Evolutionary conservation across 2,113 vertebrate genomes (phyloP).

Genomic region (Indri indri): DNA sequence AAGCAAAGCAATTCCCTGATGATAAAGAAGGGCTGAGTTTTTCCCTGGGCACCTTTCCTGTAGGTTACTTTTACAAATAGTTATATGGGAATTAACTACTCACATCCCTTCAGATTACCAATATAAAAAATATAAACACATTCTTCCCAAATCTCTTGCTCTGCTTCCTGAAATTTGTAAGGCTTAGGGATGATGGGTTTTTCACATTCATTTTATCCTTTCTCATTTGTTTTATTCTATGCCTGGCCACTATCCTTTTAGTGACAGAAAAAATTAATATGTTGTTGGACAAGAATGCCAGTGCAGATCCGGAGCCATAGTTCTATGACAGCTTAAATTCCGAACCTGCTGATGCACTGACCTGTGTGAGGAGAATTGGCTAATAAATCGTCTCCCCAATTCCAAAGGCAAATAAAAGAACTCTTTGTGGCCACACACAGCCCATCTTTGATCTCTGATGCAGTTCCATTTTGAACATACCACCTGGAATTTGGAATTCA

Average conservation of each 20-base stretch:
- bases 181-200: background rate
- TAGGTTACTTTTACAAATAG: constrained; percentile 47
- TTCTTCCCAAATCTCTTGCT: background rate
- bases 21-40: constrained; percentile 41
- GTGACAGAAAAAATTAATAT: background rate
- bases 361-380: background rate
- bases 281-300: background rate
- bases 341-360: background rate
- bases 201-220: background rate
- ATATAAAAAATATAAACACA: constrained; percentile 26
- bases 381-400: background rate
- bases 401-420: background rate
- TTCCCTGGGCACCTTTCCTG: constrained; percentile 35
- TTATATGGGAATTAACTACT: constrained; percentile 61
- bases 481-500: background rate
- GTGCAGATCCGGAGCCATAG: background rate
- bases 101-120: background rate
- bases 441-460: background rate
- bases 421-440: background rate
- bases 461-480: background rate
- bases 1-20: constrained; percentile 46
- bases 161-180: background rate
- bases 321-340: background rate
- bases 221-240: background rate
- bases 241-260: background rate